Evolutionary conservation across 2,888 invertebrate genomes (phyloP).

Genomic region (Hipparchia semele): DNA sequence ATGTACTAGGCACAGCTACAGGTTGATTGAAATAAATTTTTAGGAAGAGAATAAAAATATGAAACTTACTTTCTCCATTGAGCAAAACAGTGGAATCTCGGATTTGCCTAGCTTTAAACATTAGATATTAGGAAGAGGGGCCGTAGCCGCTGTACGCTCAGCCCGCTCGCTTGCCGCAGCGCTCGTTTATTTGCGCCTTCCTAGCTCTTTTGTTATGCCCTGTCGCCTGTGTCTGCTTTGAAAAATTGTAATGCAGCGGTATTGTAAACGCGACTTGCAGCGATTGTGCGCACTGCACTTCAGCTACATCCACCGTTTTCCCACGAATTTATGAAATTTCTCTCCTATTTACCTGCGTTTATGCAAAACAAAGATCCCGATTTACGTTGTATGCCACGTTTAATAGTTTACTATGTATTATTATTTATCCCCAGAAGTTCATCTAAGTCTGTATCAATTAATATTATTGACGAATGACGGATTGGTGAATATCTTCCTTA

Average conservation of each 20-base stretch:
- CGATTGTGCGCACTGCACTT: conserved; percentile 63
- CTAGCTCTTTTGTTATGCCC: conserved; percentile 78
- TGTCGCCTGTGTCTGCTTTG: conserved; percentile 78
- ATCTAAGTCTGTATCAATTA: not conserved
- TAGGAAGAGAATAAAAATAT: not conserved
- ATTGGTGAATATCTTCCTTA: no score
- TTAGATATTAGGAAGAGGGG: conserved; percentile 48
- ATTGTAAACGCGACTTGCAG: conserved; percentile 70
- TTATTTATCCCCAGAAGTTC: not conserved
- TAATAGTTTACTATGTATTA: not conserved
- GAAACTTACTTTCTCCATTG: conserved; percentile 4
- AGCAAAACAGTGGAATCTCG: conserved; percentile 28
- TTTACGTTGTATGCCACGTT: not conserved
- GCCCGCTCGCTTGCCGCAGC: conserved; percentile 65
- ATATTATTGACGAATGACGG: no score
- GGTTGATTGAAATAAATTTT: not conserved
- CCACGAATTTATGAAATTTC: conserved; percentile 32
- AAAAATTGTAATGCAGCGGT: conserved; percentile 79
- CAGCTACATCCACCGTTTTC: conserved; percentile 28
- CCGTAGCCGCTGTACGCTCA: conserved; percentile 52
- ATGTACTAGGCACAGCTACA: no score
- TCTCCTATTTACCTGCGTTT: conserved; percentile 38
- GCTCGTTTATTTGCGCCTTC: conserved; percentile 80
- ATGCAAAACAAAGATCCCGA: conserved; percentile 17
- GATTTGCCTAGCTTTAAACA: conserved; percentile 41